Evolutionary conservation across 2,113 vertebrate genomes (phyloP), one percentile per base, ranked within the genome.

Genomic region (Etheostoma cragini): DNA sequence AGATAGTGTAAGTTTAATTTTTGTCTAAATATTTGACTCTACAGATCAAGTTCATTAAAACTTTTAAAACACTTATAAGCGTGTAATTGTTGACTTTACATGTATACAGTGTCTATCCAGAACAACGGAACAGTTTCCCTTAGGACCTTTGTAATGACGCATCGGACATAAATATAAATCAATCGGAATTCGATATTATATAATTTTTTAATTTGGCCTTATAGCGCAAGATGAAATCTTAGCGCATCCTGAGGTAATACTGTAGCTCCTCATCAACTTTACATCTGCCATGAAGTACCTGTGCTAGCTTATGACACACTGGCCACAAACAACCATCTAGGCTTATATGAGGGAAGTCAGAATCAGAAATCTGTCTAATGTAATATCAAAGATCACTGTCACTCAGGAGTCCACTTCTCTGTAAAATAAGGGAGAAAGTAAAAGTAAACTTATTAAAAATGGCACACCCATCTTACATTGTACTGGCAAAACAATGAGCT

Each of bases 161-260:
- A 2, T 53, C 16, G 72, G 65, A 65, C 15, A 21, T 13, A 53
- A 64, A 0, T 33, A 12, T 30, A 3, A 68, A 65, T 78, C 22
- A 71, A 60, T 12, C 69, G 53, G 17, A 60, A n/a, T 56, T 64
- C 70, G 8, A 78, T 72, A 56, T 58, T 13, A 8, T 74, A 53
- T 56, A 7, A 45, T 60, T 5, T 24, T 33, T 76, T 79, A 65
- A 71, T 47, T 62, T n/a, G n/a, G 38, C 45, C 56, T 52, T 16
- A 71, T 22, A 79, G 22, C 10, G 0, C 69, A 65, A 67, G 42
- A 73, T 33, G 6, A 70, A 70, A n/a, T 45, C 45, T 49, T 11
- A 24, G 8, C 42, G 60, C 35, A 65, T 17, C 17, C 22, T n/a
- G 42, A 52, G 53, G 17, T 46, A 26, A 76, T 42, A 57, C 14